A percentile compares a stretch with the other conserved stretches of the same genome.
Evolutionary conservation across 2,888 invertebrate species (phyloP).

Genomic region (Halocaridina rubra): DNA sequence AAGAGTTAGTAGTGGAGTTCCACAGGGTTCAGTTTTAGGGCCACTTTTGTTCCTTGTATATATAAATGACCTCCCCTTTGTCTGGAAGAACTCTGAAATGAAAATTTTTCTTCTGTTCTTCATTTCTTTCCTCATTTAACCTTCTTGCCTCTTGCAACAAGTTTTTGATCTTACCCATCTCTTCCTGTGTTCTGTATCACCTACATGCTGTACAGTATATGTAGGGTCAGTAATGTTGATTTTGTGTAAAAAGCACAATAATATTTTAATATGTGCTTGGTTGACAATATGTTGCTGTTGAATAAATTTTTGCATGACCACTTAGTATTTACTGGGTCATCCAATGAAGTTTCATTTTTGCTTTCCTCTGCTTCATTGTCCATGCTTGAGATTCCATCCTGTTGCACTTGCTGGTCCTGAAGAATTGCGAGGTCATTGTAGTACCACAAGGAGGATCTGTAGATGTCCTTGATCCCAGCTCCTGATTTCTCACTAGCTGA

Average conservation of each 20-base stretch:
- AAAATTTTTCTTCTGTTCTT: no score
- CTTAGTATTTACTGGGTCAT: background rate
- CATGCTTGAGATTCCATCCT: no score
- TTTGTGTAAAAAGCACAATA: background rate
- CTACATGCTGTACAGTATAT: background rate
- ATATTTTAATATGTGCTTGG: background rate
- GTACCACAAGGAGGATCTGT: no score
- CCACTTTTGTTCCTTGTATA: no score
- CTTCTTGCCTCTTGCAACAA: no score
- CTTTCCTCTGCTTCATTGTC: no score
- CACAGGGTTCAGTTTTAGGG: no score
- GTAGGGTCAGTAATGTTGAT: background rate
- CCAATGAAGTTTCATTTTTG: background rate
- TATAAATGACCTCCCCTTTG: no score
- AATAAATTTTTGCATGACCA: background rate
- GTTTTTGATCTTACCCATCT: no score
- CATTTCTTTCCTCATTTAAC: no score
- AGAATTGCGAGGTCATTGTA: constrained; percentile 2
- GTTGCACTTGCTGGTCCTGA: constrained; percentile 12
- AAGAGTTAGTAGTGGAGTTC: no score
- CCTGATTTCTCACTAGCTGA: constrained; percentile 45
- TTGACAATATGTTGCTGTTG: background rate
- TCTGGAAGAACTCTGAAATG: no score
- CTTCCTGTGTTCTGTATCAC: background rate
- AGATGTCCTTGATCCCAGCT: constrained; percentile 33